Evolutionary conservation across 2,113 vertebrate genomes (phyloP), one percentile per base, ranked within the genome.

Genomic region (Psammodynastes pulverulentus): DNA sequence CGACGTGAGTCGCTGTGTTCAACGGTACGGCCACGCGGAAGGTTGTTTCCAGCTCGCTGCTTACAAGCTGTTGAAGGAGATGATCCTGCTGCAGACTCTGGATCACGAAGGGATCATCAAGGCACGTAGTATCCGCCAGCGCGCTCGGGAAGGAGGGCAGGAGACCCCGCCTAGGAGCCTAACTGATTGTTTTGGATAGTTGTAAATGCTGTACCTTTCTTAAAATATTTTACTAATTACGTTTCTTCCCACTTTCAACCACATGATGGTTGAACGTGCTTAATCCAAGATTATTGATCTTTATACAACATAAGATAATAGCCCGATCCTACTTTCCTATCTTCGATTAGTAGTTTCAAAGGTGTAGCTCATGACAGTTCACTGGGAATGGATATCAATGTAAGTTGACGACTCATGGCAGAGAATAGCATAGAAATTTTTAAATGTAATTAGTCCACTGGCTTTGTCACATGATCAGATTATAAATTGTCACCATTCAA

Each of bases 51-150:
- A 98, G 86, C 97, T 99, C 34, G 98, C 98, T 67, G 97, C 98
- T 0, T 98, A 97, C 96, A 99, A 98, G 90, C 95, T 98, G 96
- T 97, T 97, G 94, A 99, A 99, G 90, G 98, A 99, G 97, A 97
- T 98, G 84, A 94, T 97, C 34, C 96, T 99, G 88, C 94, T 99
- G 94, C 98, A 95, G 95, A 97, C 96, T 92, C 96, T 99, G 89
- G 96, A 95, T 91, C 98, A 98, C 84, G 97, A 98, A 12, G 98
- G 98, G 90, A 95, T 98, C 96, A 97, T 98, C 15, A 95, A 98
- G 98, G 98, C 98, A 95, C 91, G 94, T 88, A 8, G 93, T 21
- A 6, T 1, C 3, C 72, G 34, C 17, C 34, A 19, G 34, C 72
- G 72, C 72, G 72, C 72, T 43, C 3, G 34, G 72, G 17, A 43